These are phyloP conservation scores for Falco rusticolus DNA, from an alignment of 2,797 vertebrate species.

Conservation along the genomic window DNA sequence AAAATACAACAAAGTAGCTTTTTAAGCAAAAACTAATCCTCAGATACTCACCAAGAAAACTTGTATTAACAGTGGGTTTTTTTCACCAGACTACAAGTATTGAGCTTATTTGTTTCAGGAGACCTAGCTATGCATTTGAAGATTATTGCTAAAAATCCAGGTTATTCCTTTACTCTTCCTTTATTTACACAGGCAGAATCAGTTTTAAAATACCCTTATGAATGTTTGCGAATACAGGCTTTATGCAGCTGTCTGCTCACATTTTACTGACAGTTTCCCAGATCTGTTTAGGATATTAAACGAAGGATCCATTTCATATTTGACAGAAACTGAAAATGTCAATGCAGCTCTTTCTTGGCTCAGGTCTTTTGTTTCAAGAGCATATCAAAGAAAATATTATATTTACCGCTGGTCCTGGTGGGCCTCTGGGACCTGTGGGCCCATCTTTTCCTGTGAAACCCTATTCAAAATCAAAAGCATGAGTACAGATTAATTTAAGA, in stretches of 20 bases:
- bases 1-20: not conserved
- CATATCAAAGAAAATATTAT: not conserved
- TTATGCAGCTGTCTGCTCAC: not conserved
- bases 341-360: not conserved
- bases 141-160: not conserved
- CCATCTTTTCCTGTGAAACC: conserved; percentile 95
- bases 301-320: not conserved
- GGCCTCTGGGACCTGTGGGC: conserved; percentile 87
- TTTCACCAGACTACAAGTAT: not conserved
- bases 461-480: conserved; percentile 74
- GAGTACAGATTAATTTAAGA: not conserved
- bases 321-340: not conserved
- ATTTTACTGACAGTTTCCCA: not conserved
- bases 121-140: not conserved
- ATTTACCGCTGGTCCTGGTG: conserved; percentile 89
- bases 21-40: not conserved
- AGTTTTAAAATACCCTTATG: not conserved
- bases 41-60: not conserved
- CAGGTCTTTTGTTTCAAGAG: not conserved
- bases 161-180: not conserved
- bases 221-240: not conserved
- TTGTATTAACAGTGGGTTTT: not conserved
- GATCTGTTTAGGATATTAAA: not conserved
- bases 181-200: not conserved
- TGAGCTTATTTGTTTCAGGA: not conserved